Base-by-base conservation (phyloP, 2,888 invertebrate species). In the Lasioglossum villosulum region DNA sequence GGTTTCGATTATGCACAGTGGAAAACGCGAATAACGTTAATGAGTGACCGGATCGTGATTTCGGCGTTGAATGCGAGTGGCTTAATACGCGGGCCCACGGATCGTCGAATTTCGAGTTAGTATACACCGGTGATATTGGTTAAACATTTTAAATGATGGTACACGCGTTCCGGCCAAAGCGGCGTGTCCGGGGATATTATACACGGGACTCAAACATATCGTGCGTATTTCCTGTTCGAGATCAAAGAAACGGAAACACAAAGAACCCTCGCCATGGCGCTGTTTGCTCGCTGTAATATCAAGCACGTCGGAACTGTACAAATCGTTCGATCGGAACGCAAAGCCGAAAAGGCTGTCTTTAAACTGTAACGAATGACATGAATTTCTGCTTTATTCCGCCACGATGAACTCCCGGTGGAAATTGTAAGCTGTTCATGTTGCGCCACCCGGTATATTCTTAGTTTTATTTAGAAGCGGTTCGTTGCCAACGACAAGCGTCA, bases 141-240 rank as follows among this genome's bases (percentile, higher is more conserved):
- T 48, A 81, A 81, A 77, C 81, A 66, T 37, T 77, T 72, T 73
- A 14, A 72, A 73, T 37, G 66, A 52, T 45, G 59, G 52, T 77
- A 76, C 27, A 81, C 77, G 39, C 2, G 59, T 19, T 23, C 23
- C 45, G 8, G n/a, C 72, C 42, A 6, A 6, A 5, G 37, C 42
- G 42, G n/a, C 56, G 23, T 45, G 45, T 45, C n/a, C 4, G 72
- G 14, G 48, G 45, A 71, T 70, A 70, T 70, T 45, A 42, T 30
- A 59, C 59, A 14, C n/a, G 16, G 10, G 39, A 42, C 19, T 76
- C 30, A 72, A 34, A 63, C 71, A 72, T 45, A 75, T 70, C 34
- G 30, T 30, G 70, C 37, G 52, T 70, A n/a, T 63, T 73, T 77
- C 63, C 45, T 59, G 59, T 39, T 72, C 10, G 39, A 73, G 76